Percentiles rank a stretch among this genome's conserved stretches.
Evolutionary conservation across 2,113 vertebrate species (phyloP).

Genomic region (Holacanthus passer): DNA sequence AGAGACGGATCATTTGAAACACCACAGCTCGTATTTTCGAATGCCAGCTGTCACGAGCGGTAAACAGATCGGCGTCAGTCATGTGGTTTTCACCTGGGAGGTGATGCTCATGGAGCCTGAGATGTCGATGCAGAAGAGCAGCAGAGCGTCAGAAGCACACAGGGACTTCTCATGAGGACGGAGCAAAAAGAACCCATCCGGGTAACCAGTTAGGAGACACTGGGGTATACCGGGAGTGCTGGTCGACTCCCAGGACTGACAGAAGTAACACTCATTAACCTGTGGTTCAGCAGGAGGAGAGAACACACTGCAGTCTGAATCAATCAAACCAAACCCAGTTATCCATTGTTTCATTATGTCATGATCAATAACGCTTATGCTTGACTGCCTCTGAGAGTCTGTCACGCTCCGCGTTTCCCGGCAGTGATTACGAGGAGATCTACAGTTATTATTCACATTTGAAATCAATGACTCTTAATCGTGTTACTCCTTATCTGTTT

Average conservation of each 20-base stretch:
- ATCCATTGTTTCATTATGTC: slow-evolving; percentile 24
- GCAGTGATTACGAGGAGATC: not conserved
- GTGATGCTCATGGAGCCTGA: slow-evolving; percentile 80
- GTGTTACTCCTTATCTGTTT: not conserved
- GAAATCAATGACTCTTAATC: slow-evolving; percentile 5
- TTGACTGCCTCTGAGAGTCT: not conserved
- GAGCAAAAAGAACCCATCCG: slow-evolving; percentile 68
- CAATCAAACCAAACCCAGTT: not conserved
- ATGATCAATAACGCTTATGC: slow-evolving; percentile 11
- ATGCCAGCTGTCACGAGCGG: not conserved
- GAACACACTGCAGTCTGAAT: not conserved
- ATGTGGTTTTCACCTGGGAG: slow-evolving; percentile 60
- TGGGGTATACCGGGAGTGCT: not conserved
- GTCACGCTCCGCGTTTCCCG: not conserved
- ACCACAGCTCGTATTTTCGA: not conserved
- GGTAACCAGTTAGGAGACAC: slow-evolving; percentile 6
- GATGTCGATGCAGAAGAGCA: slow-evolving; percentile 82
- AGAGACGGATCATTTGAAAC: slow-evolving; percentile 12
- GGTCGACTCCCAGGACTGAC: slow-evolving; percentile 40
- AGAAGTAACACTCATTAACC: slow-evolving; percentile 79
- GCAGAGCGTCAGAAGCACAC: slow-evolving; percentile 46
- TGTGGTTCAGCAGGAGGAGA: slow-evolving; percentile 24
- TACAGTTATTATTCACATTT: slow-evolving; percentile 4
- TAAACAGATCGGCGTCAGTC: not conserved
- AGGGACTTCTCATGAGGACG: slow-evolving; percentile 25